Evolutionary conservation across 2,888 invertebrate species (phyloP), one percentile per base, ranked within the genome.

Genomic region (Pollenia amentaria): DNA sequence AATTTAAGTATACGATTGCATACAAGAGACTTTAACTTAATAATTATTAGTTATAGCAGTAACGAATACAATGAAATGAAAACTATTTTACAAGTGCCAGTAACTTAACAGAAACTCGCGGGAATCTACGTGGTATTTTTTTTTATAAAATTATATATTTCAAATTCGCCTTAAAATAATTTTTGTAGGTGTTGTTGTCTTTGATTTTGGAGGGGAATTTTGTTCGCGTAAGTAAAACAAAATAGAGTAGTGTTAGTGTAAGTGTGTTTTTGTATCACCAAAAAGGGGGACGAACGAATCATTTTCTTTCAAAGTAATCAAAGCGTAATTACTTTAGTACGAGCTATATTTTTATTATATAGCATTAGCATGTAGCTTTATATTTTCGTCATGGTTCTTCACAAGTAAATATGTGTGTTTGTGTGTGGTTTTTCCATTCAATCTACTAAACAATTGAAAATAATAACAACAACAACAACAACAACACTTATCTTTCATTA

Each of bases 401-500:
- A 65, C 80, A 80, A 73, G 55, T 73, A 73, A 73, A 46, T 80
- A 80, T 40, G 44, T 72, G 55, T 73, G 64, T 73, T 55, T 18
- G 10, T 21, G 16, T 46, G 18, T 42, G 3, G 7, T 40, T 48
- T 62, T 42, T 72, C 10, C 46, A 44, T 64, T 12, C 18, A 62
- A 53, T 62, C 53, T 29, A 6, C 29, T 53, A 44, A 72, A 79
- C 70, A 79, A 80, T 72, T 72, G 64, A 73, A 64, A 80, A 65
- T 21, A 80, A 64, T 72, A 72, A 65, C 40, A 80, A 55, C 80
- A 72, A 53, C 53, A 72, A 46, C 14, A 57, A 67, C 16, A 62
- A 76, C 72, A 85, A 69, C 72, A 85, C 85, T 85, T 81, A 85
- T 85, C 85, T 85, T 81, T 85, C 60, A 85, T 85, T 85, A 85